These are phyloP conservation scores for Varecia variegata DNA, from an alignment of 2,797 vertebrate genomes.

Conservation along the genomic window DNA sequence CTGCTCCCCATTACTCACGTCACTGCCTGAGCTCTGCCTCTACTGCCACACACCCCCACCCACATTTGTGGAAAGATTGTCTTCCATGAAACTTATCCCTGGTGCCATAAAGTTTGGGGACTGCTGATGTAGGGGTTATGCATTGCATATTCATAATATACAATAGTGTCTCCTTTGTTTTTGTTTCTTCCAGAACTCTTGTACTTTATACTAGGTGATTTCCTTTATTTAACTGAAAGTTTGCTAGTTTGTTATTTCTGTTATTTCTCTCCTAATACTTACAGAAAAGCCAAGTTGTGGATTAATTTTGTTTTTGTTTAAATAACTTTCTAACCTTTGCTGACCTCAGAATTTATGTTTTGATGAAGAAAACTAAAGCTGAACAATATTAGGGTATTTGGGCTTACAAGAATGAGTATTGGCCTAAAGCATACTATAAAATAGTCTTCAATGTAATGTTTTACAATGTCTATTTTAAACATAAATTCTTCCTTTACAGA, in stretches of 20 bases:
- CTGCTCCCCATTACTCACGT: too few species aligned
- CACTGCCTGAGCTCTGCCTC: too few species aligned
- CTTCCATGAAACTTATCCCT: too few species aligned
- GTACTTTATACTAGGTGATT: not conserved
- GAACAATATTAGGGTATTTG: not conserved
- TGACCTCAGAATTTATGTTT: not conserved
- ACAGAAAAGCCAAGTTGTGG: not conserved
- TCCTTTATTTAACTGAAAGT: not conserved
- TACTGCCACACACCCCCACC: too few species aligned
- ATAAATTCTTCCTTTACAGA: slow-evolving; percentile 83
- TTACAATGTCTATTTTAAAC: not conserved
- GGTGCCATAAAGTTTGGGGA: too few species aligned
- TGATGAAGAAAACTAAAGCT: not conserved
- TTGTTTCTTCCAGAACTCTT: not conserved
- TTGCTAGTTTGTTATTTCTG: not conserved
- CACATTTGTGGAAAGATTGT: too few species aligned
- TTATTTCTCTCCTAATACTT: not conserved
- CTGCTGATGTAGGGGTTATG: not conserved
- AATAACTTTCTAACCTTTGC: slow-evolving; percentile 21
- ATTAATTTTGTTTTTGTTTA: not conserved
- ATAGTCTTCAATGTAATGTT: not conserved
- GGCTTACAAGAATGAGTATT: not conserved
- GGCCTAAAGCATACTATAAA: not conserved
- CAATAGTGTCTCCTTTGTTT: not conserved
- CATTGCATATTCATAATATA: not conserved